Evolutionary conservation across 2,797 vertebrate genomes (phyloP).

Genomic region (Calcarius lapponicus): DNA sequence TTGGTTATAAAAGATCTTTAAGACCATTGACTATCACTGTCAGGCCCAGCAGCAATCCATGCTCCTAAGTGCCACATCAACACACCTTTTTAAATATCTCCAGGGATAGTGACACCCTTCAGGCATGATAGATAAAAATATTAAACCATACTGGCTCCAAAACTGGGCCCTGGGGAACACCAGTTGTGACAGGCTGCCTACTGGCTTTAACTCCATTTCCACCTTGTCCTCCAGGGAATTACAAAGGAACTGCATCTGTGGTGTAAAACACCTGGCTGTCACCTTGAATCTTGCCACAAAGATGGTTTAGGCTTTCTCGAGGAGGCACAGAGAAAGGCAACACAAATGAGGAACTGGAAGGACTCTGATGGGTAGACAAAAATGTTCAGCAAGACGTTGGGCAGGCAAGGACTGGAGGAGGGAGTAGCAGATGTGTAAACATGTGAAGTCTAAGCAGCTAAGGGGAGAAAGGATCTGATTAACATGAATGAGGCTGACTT

Average conservation of each 20-base stretch:
- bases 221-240: not conserved
- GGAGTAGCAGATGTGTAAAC: not conserved
- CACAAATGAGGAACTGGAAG: not conserved
- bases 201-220: not conserved
- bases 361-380: accelerated
- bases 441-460: not conserved
- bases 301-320: not conserved
- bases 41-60: not conserved
- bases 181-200: not conserved
- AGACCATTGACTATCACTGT: not conserved
- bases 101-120: not conserved
- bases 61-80: not conserved
- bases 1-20: not conserved
- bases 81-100: not conserved
- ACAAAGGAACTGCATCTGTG: not conserved
- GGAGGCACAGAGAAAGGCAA: not conserved
- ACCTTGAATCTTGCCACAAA: not conserved
- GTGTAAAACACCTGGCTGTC: not conserved
- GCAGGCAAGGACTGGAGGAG: accelerated
- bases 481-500: not conserved
- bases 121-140: not conserved
- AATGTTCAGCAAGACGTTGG: not conserved
- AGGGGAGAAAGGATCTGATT: not conserved
- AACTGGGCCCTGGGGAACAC: not conserved
- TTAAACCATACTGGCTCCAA: not conserved